These are phyloP conservation scores for Ophonus ardosiacus DNA, from an alignment of 2,888 invertebrate species.

Conservation along the genomic window DNA sequence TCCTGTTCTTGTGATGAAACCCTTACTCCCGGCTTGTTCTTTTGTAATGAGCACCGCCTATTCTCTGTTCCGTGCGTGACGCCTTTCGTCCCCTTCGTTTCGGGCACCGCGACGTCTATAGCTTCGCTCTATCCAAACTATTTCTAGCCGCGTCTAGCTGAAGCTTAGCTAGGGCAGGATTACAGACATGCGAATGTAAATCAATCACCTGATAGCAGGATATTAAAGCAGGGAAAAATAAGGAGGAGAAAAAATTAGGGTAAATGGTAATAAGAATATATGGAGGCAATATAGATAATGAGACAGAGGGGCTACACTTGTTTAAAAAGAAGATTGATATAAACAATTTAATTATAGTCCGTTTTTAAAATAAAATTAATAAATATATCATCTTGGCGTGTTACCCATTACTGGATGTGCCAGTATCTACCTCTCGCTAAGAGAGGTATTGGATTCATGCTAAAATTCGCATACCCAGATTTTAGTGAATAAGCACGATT, in stretches of 20 bases:
- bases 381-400: too few species aligned
- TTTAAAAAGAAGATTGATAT: neutral
- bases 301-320: neutral
- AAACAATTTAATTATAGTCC: too few species aligned
- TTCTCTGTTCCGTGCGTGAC: slow-evolving; percentile 51
- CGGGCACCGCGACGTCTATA: slow-evolving; percentile 21
- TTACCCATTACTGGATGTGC: too few species aligned
- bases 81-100: slow-evolving; percentile 50
- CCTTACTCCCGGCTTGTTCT: slow-evolving; percentile 16
- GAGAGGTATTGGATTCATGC: too few species aligned
- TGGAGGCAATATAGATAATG: neutral
- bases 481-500: too few species aligned
- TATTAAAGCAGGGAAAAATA: slow-evolving; percentile 60
- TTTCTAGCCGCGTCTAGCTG: slow-evolving; percentile 37
- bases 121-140: slow-evolving; percentile 6
- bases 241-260: neutral
- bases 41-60: slow-evolving; percentile 60
- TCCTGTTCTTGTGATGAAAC: neutral
- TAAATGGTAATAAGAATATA: neutral
- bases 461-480: too few species aligned
- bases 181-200: slow-evolving; percentile 57
- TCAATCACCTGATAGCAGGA: slow-evolving; percentile 63
- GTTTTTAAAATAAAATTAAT: too few species aligned
- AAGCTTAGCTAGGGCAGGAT: neutral
- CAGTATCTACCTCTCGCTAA: too few species aligned